phyloP scores from a whole-genome alignment of 2,113 vertebrate genomes.

The Ciconia maguari region DNA sequence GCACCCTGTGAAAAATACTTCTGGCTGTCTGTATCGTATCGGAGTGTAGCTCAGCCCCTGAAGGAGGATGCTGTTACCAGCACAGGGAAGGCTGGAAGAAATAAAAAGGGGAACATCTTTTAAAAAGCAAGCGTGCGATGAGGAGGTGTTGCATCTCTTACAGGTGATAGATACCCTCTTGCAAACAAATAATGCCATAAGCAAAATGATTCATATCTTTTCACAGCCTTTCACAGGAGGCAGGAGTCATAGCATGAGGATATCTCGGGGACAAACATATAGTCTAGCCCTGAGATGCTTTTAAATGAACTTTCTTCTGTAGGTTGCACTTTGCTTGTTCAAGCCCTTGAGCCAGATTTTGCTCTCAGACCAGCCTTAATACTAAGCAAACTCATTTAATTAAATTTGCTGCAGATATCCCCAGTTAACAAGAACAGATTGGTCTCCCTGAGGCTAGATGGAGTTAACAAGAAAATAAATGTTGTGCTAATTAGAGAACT shows the following conservation, averaged over 20 bases:
- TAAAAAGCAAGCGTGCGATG: neutral
- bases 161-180: neutral
- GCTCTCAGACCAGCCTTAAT: conserved; percentile 14
- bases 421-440: conserved; percentile 46
- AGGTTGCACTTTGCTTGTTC: neutral
- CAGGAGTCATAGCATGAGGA: neutral
- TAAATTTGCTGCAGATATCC: conserved; percentile 50
- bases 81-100: neutral
- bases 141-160: neutral
- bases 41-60: neutral
- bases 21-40: rapidly evolving
- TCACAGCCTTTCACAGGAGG: neutral
- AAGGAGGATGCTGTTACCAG: neutral
- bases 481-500: conserved; percentile 63
- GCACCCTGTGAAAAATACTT: neutral
- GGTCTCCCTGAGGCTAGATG: conserved; percentile 46
- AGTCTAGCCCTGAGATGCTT: neutral
- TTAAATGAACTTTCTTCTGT: neutral
- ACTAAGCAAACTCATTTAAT: conserved; percentile 47
- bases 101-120: neutral
- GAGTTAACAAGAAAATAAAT: conserved; percentile 57
- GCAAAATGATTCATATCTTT: neutral
- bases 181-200: neutral
- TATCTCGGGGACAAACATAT: neutral
- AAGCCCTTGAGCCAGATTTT: conserved; percentile 30